Evolutionary conservation across 1,140 invertebrate genomes (phyloP).

Genomic region (Drosophila mauritiana): DNA sequence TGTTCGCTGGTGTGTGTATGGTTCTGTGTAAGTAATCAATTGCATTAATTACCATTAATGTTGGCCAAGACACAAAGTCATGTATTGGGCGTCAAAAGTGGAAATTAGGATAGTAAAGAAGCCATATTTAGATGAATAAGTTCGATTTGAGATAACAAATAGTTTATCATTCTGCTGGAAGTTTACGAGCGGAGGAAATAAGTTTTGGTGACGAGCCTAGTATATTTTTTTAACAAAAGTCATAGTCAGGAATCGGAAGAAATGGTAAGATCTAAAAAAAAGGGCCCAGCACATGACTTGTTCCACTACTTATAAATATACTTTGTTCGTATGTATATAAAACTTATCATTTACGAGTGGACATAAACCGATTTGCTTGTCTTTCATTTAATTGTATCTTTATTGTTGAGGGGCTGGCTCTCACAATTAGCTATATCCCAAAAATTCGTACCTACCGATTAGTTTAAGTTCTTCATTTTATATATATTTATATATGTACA

Average conservation of each 20-base stretch:
- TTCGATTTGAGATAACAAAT: too few relatives aligned
- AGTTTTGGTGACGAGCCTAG: not conserved
- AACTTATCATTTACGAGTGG: slow-evolving; percentile 73
- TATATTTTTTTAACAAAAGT: not conserved
- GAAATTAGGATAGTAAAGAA: not conserved
- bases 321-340: slow-evolving; percentile 47
- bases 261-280: not conserved
- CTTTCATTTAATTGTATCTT: slow-evolving; percentile 37
- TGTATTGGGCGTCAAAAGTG: slow-evolving; percentile 20
- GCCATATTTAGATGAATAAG: slow-evolving; percentile 1
- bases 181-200: slow-evolving; percentile 17
- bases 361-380: slow-evolving; percentile 79
- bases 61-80: slow-evolving; percentile 69
- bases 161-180: slow-evolving; percentile 11
- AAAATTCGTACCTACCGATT: slow-evolving; percentile 59
- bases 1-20: slow-evolving; percentile 58
- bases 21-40: slow-evolving; percentile 66
- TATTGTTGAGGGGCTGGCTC: slow-evolving; percentile 44
- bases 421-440: slow-evolving; percentile 64
- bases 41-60: slow-evolving; percentile 73
- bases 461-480: slow-evolving; percentile 45
- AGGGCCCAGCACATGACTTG: slow-evolving; percentile 30
- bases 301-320: slow-evolving; percentile 37
- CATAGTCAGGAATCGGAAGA: not conserved
- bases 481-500: slow-evolving; percentile 69